Conservation (phyloP, 2,113 vertebrate species). For the Corythaeola cristata region DNA sequence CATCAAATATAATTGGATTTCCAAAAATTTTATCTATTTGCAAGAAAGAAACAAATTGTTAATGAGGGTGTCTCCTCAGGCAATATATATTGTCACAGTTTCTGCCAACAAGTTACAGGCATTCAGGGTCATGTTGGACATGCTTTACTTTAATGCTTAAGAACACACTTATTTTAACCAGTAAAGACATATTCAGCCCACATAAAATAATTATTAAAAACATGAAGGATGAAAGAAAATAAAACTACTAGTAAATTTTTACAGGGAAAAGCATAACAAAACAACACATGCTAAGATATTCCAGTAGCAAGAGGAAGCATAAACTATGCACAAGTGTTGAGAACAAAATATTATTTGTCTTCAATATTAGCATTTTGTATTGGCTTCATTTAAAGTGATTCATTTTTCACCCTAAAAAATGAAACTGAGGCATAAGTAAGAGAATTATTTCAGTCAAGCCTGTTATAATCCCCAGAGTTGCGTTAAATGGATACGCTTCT, state of each 20-base stretch:
- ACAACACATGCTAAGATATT: neutral
- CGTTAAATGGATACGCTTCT: neutral
- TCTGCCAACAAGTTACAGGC: constrained; percentile 50
- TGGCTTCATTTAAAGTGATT: neutral
- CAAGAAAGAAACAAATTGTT: constrained; percentile 39
- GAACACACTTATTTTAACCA: constrained; percentile 15
- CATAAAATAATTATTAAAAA: neutral
- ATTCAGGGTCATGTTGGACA: constrained; percentile 13
- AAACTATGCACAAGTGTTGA: neutral
- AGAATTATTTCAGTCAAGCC: neutral
- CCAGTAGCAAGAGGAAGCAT: neutral
- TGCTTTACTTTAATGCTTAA: constrained; percentile 35
- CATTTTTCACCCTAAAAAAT: neutral
- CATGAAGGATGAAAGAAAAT: neutral
- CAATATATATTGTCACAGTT: constrained; percentile 31
- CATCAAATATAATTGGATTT: constrained; percentile 22
- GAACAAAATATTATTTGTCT: neutral
- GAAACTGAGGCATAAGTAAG: neutral
- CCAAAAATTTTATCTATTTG: constrained; percentile 24
- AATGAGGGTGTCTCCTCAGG: constrained; percentile 38
- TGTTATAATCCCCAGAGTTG: neutral
- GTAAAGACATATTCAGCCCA: constrained; percentile 44
- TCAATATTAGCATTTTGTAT: neutral
- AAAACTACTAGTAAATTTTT: neutral
- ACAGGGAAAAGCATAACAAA: neutral